Evolutionary conservation across 2,797 vertebrate species (phyloP).

Genomic region (Myoxocephalus aenaeus): DNA sequence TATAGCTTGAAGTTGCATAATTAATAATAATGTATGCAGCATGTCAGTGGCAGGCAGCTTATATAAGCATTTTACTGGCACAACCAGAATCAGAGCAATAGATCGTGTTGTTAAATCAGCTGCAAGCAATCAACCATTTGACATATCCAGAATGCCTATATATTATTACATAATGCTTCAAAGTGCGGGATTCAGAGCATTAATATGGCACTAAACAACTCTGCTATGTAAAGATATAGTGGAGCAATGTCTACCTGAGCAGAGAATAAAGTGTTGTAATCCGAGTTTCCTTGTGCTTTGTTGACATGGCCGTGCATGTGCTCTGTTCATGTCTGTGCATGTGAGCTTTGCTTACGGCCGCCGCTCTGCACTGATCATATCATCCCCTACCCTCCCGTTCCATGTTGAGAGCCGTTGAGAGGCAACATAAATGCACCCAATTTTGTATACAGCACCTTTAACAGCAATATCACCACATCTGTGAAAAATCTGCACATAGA

Average conservation of each 20-base stretch:
- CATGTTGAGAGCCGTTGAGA: background rate
- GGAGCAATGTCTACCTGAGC: background rate
- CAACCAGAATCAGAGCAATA: slow-evolving; percentile 20
- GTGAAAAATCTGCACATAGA: background rate
- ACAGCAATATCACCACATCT: background rate
- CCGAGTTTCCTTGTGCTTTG: too few species aligned
- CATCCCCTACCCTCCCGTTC: background rate
- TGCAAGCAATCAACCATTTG: slow-evolving; percentile 23
- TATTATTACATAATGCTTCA: slow-evolving; percentile 2
- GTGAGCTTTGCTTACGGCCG: too few species aligned
- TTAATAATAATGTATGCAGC: slow-evolving; percentile 16
- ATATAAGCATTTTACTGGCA: slow-evolving; percentile 24
- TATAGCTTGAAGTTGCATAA: background rate
- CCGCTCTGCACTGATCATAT: background rate
- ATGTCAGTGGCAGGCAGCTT: slow-evolving; percentile 11
- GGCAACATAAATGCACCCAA: background rate
- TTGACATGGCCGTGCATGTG: too few species aligned
- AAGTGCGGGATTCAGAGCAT: background rate
- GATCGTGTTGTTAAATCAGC: slow-evolving; percentile 30
- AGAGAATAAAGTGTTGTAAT: background rate
- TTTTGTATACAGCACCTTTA: background rate
- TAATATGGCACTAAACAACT: background rate
- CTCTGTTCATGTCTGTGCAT: too few species aligned
- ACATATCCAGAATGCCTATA: slow-evolving; percentile 35
- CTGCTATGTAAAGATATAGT: background rate